phyloP scores from a whole-genome alignment of 2,888 invertebrate species.

The Ommatoiulus sabulosus region DNA sequence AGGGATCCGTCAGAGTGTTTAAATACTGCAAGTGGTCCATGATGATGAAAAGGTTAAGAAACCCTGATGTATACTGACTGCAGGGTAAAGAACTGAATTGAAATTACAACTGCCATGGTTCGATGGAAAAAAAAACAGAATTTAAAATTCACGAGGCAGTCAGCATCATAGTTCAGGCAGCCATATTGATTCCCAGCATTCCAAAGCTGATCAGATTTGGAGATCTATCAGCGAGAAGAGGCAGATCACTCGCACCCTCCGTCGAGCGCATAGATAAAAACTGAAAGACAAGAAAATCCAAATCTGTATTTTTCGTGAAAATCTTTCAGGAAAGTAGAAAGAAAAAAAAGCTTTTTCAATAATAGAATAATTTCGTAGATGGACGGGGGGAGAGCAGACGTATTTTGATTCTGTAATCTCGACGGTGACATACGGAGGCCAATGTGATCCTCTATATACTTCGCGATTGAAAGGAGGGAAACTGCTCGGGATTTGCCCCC shows the following conservation, averaged over 20 bases:
- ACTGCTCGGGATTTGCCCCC: background rate
- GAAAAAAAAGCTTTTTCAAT: background rate
- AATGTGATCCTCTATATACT: slow-evolving; percentile 4
- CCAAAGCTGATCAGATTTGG: slow-evolving; percentile 12
- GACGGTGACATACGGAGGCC: slow-evolving; percentile 17
- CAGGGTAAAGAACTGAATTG: too few species aligned
- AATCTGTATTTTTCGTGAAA: slow-evolving; percentile 21
- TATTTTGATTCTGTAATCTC: slow-evolving; percentile 34
- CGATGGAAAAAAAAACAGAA: too few species aligned
- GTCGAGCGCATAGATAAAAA: background rate
- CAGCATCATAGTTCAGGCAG: background rate
- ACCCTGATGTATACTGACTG: too few species aligned
- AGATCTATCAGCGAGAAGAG: background rate
- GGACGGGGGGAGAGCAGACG: background rate
- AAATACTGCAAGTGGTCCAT: too few species aligned
- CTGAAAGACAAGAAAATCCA: slow-evolving; percentile 22
- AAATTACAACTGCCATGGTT: too few species aligned
- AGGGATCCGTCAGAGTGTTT: too few species aligned
- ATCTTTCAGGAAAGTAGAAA: background rate
- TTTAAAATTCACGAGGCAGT: background rate
- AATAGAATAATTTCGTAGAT: slow-evolving; percentile 28
- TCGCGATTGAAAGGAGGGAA: slow-evolving; percentile 7
- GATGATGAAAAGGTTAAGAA: too few species aligned
- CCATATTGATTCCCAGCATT: slow-evolving; percentile 5
- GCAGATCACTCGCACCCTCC: slow-evolving; percentile 12